These are phyloP conservation scores for Drosophila gaucha DNA, from an alignment of 2,888 invertebrate species.

Conservation along the genomic window DNA sequence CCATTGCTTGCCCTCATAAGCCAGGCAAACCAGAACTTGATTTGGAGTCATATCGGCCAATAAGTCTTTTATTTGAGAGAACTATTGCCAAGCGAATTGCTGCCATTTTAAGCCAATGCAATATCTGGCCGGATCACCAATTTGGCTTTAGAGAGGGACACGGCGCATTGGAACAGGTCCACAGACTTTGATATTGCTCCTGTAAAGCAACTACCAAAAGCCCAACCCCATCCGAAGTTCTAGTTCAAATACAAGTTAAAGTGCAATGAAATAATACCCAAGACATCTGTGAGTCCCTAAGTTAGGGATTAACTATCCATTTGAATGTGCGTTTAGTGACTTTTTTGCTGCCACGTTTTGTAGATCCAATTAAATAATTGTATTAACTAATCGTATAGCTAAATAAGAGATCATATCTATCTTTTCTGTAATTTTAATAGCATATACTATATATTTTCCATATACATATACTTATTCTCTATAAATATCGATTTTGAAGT, in stretches of 20 bases:
- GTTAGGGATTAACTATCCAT: constrained; percentile 28
- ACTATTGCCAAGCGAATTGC: no score
- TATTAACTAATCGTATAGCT: constrained; percentile 37
- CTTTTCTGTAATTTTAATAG: no score
- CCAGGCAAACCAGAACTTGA: no score
- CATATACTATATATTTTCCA: no score
- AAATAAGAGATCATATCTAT: constrained; percentile 34
- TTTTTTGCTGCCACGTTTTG: constrained; percentile 56
- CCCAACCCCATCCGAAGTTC: constrained; percentile 1
- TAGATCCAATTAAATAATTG: constrained; percentile 55
- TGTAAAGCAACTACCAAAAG: not conserved
- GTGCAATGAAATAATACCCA: constrained; percentile 19
- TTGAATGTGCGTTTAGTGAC: constrained; percentile 53
- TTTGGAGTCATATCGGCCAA: no score
- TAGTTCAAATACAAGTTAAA: constrained; percentile 57
- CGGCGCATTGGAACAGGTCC: no score
- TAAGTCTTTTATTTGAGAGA: no score
- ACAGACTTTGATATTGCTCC: constrained; percentile 10
- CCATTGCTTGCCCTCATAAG: no score
- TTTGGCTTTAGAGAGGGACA: no score
- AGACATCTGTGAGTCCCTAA: constrained; percentile 6
- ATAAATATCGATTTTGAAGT: no score
- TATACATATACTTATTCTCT: constrained; percentile 65
- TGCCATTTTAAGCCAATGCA: no score
- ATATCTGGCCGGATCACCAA: no score